Evolutionary conservation across 2,113 vertebrate genomes (phyloP), one percentile per base, ranked within the genome.

Genomic region (Spizaetus ornatus): DNA sequence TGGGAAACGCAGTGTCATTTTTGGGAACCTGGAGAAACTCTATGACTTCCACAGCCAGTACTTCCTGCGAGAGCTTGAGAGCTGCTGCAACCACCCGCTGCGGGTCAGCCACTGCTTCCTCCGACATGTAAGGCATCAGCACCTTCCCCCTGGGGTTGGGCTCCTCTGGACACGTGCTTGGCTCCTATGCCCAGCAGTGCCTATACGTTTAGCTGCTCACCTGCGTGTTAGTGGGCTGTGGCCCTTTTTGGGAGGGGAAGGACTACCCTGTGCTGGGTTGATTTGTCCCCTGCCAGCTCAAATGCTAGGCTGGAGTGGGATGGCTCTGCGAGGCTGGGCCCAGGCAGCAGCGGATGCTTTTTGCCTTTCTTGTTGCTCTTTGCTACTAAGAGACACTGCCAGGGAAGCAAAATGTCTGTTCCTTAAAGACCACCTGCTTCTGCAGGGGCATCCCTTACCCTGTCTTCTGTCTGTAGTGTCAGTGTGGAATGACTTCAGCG

Each of bases 1-100:
- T 3, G 99, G 99, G 6, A 99, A 99, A 81, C 98, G 99, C 34
- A 98, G 98, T 1, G 98, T 99, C 96, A 98, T 99, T 32, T 99
- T 99, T 34, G 99, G 99, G 17, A 99, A 99, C 98, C 97, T 99
- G 97, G 99, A 99, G 98, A 99, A 99, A 42, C 98, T 99, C 48
- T 98, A 99, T 4, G 99, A 99, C 96, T 99, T 99, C 97, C 99
- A 99, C 97, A 98, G 97, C 76, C 99, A 99, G 82, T 99, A 99
- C 96, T 99, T 99, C 98, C 97, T 99, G 29, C 97, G 98, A 50
- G 99, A 99, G 97, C 98, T 99, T 21, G 99, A 99, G 98, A 98
- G 98, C 96, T 99, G 99, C 93, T 99, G 98, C 93, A 99, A 98
- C 91, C 99, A 99, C 84, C 99, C 99, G 0, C 98, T 99, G 29